Conservation (phyloP, 2,113 vertebrate genomes). For the Myrmophylax atrothorax region DNA sequence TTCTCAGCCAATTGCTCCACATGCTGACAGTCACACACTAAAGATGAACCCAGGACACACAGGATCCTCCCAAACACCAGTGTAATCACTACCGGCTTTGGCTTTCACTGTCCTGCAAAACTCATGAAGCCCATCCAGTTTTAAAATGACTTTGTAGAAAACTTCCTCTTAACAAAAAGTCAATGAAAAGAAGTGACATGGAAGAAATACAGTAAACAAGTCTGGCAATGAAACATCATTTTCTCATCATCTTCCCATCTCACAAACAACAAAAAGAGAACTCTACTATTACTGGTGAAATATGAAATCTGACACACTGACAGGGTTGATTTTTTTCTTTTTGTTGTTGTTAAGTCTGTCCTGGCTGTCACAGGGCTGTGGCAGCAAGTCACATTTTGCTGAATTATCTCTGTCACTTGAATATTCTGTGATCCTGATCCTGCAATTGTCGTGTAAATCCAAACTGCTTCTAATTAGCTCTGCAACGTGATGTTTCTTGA, state of each 20-base stretch:
- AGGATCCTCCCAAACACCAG: background rate
- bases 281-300: background rate
- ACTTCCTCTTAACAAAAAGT: background rate
- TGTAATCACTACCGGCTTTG: background rate
- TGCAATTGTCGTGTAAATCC: background rate
- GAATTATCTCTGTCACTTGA: background rate
- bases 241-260: background rate
- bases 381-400: background rate
- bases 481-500: background rate
- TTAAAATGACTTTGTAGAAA: background rate
- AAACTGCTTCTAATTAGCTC: background rate
- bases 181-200: background rate
- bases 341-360: background rate
- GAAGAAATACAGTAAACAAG: background rate
- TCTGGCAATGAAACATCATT: background rate
- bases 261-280: background rate
- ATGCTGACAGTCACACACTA: background rate
- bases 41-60: background rate
- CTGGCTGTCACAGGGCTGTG: background rate
- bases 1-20: background rate
- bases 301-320: background rate
- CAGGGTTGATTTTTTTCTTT: background rate
- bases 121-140: background rate
- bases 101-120: background rate
- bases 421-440: background rate